Conservation (phyloP, 2,797 vertebrate genomes). For the Calcarius lapponicus region DNA sequence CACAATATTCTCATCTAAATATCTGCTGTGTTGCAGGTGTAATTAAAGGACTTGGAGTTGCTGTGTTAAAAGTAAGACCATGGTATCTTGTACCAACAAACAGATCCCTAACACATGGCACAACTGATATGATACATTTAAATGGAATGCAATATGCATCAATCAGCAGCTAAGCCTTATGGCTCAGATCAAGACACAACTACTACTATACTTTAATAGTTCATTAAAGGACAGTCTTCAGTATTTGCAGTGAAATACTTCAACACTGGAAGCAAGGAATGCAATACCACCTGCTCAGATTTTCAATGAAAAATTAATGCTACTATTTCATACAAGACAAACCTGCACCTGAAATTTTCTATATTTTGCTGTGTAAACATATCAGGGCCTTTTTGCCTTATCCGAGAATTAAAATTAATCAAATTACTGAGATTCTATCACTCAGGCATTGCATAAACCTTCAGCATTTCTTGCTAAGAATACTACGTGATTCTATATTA, state of each 20-base stretch:
- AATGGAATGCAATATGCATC: not conserved
- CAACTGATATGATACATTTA: not conserved
- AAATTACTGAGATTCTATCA: not conserved
- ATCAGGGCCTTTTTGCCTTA: not conserved
- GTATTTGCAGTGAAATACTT: not conserved
- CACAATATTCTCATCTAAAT: not conserved
- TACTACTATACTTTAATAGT: not conserved
- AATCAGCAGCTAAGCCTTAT: not conserved
- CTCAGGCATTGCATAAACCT: not conserved
- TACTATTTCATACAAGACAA: not conserved
- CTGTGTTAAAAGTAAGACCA: not conserved
- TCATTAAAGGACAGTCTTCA: not conserved
- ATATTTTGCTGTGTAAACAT: not conserved
- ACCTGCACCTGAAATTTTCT: not conserved
- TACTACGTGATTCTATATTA: not conserved
- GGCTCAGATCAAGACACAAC: not conserved
- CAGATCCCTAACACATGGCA: not conserved
- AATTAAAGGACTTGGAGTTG: not conserved
- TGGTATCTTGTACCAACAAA: not conserved
- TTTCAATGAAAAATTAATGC: conserved; percentile 28
- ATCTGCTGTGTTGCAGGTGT: not conserved
- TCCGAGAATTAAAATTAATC: not conserved
- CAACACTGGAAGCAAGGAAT: not conserved
- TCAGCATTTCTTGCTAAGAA: not conserved
- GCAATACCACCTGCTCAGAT: not conserved